Conservation (phyloP, 2,888 invertebrate species). For the Hypomecis atomaria region DNA sequence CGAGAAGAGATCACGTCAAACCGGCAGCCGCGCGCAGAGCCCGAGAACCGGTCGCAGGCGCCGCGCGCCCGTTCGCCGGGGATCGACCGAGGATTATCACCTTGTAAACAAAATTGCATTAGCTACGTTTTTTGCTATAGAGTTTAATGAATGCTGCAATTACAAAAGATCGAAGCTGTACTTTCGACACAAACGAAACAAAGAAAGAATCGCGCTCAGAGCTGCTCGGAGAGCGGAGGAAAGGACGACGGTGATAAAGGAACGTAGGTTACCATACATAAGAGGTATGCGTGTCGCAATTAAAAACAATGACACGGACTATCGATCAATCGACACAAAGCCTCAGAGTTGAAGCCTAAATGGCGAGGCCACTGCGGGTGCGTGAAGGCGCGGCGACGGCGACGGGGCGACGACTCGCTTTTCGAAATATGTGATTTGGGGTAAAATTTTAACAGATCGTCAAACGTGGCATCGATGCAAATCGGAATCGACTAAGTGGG, state of each 20-base stretch:
- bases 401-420: constrained; percentile 49
- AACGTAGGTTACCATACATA: constrained; percentile 34
- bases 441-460: constrained; percentile 67
- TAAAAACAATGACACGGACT: constrained; percentile 48
- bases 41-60: constrained; percentile 82
- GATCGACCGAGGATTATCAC: constrained; percentile 73
- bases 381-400: constrained; percentile 45
- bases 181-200: neutral
- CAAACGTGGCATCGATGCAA: constrained; percentile 68
- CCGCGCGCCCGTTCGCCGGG: constrained; percentile 63
- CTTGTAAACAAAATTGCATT: constrained; percentile 81
- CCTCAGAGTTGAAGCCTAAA: constrained; percentile 48
- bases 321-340: constrained; percentile 49
- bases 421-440: constrained; percentile 62
- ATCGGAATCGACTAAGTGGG: constrained; percentile 81
- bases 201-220: neutral
- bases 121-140: constrained; percentile 56
- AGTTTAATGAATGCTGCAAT: constrained; percentile 10
- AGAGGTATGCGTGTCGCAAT: constrained; percentile 37
- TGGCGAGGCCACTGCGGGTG: constrained; percentile 53
- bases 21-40: constrained; percentile 76
- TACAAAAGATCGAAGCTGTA: constrained; percentile 9
- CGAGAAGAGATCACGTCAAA: constrained; percentile 82
- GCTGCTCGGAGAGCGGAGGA: constrained; percentile 24
- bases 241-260: constrained; percentile 39